Evolutionary conservation across 2,888 invertebrate genomes (phyloP).

Genomic region (Andricus curvator): DNA sequence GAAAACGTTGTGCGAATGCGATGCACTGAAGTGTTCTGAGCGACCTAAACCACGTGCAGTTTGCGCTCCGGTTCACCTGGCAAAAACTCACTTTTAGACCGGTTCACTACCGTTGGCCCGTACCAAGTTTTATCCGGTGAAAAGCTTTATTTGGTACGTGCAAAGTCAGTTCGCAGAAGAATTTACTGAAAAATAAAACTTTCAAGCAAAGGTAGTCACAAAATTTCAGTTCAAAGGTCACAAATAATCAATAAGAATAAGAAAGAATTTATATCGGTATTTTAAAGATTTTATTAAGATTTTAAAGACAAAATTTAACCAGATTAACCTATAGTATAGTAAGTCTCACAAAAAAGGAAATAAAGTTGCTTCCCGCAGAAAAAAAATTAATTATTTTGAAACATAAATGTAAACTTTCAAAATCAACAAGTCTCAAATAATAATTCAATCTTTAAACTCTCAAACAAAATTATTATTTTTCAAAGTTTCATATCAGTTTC

Average conservation of each 20-base stretch:
- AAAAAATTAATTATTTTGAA: no score
- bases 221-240: neutral
- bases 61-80: constrained; percentile 45
- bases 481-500: no score
- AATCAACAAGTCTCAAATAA: no score
- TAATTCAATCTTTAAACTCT: no score
- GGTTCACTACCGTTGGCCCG: constrained; percentile 55
- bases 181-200: constrained; percentile 11
- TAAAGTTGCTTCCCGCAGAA: no score
- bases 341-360: no score
- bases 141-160: constrained; percentile 26
- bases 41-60: constrained; percentile 26
- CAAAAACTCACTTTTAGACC: constrained; percentile 62
- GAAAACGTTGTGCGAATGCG: neutral
- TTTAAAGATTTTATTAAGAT: no score
- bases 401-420: no score
- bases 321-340: no score
- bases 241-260: neutral
- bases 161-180: constrained; percentile 4
- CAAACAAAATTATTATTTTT: no score
- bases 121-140: constrained; percentile 18
- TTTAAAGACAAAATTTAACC: no score
- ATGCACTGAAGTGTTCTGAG: neutral
- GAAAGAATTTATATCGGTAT: no score
- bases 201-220: neutral